Base-by-base conservation (phyloP, 2,113 vertebrate genomes). In the Typhlomys cinereus region DNA sequence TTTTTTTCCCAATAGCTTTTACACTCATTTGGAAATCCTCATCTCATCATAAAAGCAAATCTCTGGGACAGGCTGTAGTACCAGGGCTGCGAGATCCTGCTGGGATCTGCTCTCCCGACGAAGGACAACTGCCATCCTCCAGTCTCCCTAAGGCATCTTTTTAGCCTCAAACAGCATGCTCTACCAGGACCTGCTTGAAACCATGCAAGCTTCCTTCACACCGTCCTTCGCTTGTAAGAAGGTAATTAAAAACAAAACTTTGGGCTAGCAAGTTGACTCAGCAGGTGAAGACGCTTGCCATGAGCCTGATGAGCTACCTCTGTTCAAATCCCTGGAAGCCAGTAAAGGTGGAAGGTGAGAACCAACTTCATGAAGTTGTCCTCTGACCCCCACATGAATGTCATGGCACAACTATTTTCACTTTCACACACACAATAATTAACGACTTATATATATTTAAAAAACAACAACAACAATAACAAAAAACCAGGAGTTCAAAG, bases 181-280 rank as follows among this genome's bases (percentile, higher is more conserved):
- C 11, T 29, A 6, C 10, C 13, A 76, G 5, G 13, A 36, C 20
- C 17, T 57, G 21, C 46, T 46, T 83, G n/a, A n/a, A n/a, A n/a
- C n/a, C n/a, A n/a, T n/a, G n/a, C 7, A 5, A 62, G 78, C 50
- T 73, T 88, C 64, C 78, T 76, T 59, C 34, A 90, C 14, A 73
- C 21, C 46, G 52, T 81, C 48, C 54, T 54, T 79, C 44, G 74
- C 7, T 70, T 83, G 81, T 48, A 75, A 83, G 41, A 21, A 14
- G 36, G 21, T 79, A 75, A 76, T 66, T 66, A 59, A 79, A 90
- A n/a, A n/a, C n/a, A n/a, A n/a, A n/a, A n/a, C n/a, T n/a, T n/a
- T n/a, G n/a, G n/a, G n/a, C n/a, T n/a, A n/a, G n/a, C n/a, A n/a
- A n/a, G n/a, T n/a, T n/a, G n/a, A n/a, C n/a, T n/a, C n/a, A n/a